These are phyloP conservation scores for Cataglyphis hispanica DNA, from an alignment of 1,140 invertebrate genomes.

Conservation along the genomic window DNA sequence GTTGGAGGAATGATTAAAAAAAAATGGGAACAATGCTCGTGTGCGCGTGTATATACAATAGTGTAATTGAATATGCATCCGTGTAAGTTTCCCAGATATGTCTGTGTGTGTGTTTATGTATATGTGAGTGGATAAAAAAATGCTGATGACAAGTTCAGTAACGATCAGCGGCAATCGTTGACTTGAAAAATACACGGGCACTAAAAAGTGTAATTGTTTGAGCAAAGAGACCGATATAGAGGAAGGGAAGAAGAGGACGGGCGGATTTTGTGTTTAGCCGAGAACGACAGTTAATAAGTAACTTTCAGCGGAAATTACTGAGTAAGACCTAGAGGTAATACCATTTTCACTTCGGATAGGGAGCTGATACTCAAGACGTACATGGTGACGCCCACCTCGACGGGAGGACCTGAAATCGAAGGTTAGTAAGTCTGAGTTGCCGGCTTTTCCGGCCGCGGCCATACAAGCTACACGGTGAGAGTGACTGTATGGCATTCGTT, in stretches of 20 bases:
- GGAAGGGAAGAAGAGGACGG: slow-evolving; percentile 51
- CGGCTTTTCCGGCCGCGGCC: slow-evolving; percentile 79
- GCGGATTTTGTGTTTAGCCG: slow-evolving; percentile 62
- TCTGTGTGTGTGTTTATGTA: background rate
- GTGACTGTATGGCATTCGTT: slow-evolving; percentile 72
- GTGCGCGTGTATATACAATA: slow-evolving; percentile 74
- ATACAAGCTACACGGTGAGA: slow-evolving; percentile 70
- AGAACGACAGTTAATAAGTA: slow-evolving; percentile 68
- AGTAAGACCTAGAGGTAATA: slow-evolving; percentile 90
- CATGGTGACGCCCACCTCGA: slow-evolving; percentile 98
- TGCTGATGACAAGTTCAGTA: slow-evolving; percentile 52
- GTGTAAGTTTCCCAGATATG: slow-evolving; percentile 20
- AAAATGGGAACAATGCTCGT: slow-evolving; percentile 49
- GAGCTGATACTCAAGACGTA: slow-evolving; percentile 99
- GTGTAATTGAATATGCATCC: slow-evolving; percentile 32
- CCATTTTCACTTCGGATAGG: slow-evolving; percentile 99
- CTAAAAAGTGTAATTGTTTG: slow-evolving; percentile 70
- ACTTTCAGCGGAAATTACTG: slow-evolving; percentile 83
- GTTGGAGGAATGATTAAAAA: slow-evolving; percentile 17
- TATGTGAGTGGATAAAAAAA: slow-evolving; percentile 54
- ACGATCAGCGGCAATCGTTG: slow-evolving; percentile 61
- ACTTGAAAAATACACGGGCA: slow-evolving; percentile 66
- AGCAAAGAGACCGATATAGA: slow-evolving; percentile 52
- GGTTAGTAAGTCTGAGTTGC: slow-evolving; percentile 86
- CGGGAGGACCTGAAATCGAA: slow-evolving; percentile 95